Base-by-base conservation (phyloP, 35 echinoderm and acorn worm genomes). In the Lytechinus variegatus region DNA sequence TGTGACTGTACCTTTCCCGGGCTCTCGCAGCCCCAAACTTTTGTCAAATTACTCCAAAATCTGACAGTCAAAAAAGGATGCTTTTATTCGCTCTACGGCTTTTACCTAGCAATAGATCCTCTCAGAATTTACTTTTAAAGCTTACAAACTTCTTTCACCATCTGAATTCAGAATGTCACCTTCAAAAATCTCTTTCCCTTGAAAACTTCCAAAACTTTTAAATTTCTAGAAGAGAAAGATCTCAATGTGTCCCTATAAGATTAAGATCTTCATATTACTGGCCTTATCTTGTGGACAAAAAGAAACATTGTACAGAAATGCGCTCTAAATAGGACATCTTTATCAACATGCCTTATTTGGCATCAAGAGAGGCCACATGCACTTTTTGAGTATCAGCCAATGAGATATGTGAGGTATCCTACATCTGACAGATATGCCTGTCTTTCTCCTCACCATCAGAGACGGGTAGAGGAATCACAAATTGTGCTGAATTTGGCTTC, bases 401-500 rank as follows among this genome's bases (percentile, higher is more conserved):
- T 79, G 66, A n/a, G 21, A 79, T 7, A n/a, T n/a, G 66, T 79
- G 66, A 79, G 8, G n/a, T 79, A 19, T 79, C 66, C 66, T 79
- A 79, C 66, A 79, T 79, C 66, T 1, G 66, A 79, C 66, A 79
- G 19, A 79, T 79, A n/a, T 79, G 66, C 66, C 66, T 79, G 66
- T 79, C 66, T 79, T 79, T 79, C 66, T 79, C 16, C 66, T 79
- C 66, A 79, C 66, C 66, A 79, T 79, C 33, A 79, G 66, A 79
- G 66, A 79, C 66, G 8, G 66, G 66, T 79, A 79, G 21, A 79
- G 66, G 66, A 79, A 79, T 79, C 66, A 79, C 21, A 79, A 79
- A 79, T 79, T 79, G 66, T 79, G 66, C 66, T 79, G 66, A 79
- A 79, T 79, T 79, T 79, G 4, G 66, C 66, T 79, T 79, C 66